phyloP scores from a whole-genome alignment of 2,113 vertebrate genomes.

The Halcyon senegalensis region DNA sequence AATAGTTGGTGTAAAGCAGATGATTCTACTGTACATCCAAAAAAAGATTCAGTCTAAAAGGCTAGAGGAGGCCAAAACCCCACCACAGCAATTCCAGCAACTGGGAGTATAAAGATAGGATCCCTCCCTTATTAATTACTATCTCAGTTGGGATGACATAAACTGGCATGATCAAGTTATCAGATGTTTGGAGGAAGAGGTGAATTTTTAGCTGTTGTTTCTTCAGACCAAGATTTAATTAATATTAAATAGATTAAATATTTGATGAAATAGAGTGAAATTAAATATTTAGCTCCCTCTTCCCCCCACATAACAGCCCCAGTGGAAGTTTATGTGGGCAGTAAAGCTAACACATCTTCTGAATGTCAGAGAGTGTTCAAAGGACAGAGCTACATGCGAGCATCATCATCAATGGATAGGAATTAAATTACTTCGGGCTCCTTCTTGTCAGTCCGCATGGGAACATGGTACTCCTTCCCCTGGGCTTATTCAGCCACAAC shows the following conservation, averaged over 20 bases:
- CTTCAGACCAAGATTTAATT: slow-evolving; percentile 53
- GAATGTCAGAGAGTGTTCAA: neutral
- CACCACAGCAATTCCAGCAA: neutral
- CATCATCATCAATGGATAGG: neutral
- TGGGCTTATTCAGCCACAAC: neutral
- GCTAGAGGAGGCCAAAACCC: neutral
- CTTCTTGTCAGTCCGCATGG: neutral
- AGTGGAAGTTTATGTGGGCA: neutral
- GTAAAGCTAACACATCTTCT: neutral
- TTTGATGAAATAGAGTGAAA: slow-evolving; percentile 57
- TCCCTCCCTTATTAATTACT: neutral
- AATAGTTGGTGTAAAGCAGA: neutral
- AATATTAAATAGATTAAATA: slow-evolving; percentile 69
- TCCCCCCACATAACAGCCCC: neutral
- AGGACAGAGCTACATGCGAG: neutral
- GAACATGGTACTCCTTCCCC: accelerated
- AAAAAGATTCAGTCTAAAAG: neutral
- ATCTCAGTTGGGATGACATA: neutral
- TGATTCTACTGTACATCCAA: neutral
- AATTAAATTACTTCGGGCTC: neutral
- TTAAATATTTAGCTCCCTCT: slow-evolving; percentile 62
- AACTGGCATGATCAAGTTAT: neutral
- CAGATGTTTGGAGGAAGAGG: slow-evolving; percentile 13
- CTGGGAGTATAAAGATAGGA: neutral
- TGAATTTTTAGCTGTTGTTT: slow-evolving; percentile 45